Base-by-base conservation (phyloP, 2,797 vertebrate species). In the Cuniculus paca region DNA sequence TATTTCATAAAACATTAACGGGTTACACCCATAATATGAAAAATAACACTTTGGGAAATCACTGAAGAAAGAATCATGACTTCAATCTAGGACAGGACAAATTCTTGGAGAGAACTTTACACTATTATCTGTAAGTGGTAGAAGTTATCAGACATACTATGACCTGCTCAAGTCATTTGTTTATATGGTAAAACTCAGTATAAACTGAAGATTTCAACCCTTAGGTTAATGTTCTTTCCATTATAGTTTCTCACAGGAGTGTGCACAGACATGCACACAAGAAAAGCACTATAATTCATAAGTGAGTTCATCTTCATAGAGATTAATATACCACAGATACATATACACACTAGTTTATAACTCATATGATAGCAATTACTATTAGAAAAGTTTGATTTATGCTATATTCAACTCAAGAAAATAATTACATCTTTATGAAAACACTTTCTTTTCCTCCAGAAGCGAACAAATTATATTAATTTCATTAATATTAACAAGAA, bases 381-480 rank as follows among this genome's bases (percentile, higher is more conserved):
- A 77, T 60, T 17, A 34, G 26, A 96, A 94, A 83, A 70, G 34
- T 11, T 2, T 95, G 45, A 87, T 75, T 90, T 63, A 34, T 77
- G 34, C 56, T 91, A 80, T 9, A 85, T 81, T 81, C 80, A 84
- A n/a, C 50, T 96, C 91, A 79, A 70, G 19, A 85, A 91, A 87
- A 80, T 77, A 39, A 84, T 78, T 91, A 14, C 75, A 80, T 11
- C 5, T 90, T 56, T 81, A 95, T 78, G 50, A 92, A 91, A 96
- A 90, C 50, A 91, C 45, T 97, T 87, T 78, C 52, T 88, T 88
- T 94, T 61, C 48, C 80, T 95, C 26, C 61, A 95, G n/a, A 94
- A 93, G 77, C 16, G 80, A 63, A 88, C 75, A 94, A 91, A 91
- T 34, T 82, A 1, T 22, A 96, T 86, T 89, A 80, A 65, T 79